Conservation (phyloP, 1,140 invertebrate species). For the Episyrphus balteatus region DNA sequence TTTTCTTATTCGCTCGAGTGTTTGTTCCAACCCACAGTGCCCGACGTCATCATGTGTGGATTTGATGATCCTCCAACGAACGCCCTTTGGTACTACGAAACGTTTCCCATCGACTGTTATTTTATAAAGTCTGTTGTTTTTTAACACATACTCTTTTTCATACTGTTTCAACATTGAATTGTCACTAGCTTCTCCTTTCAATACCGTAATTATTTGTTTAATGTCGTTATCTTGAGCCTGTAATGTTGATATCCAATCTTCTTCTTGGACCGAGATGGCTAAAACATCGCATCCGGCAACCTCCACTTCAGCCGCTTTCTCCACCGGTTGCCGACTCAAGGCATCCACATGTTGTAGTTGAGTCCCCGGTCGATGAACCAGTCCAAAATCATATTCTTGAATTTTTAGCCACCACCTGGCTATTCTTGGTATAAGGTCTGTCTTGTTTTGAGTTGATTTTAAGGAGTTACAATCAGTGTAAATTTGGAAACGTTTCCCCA, state of each 20-base stretch:
- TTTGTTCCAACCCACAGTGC: not conserved
- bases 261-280: not conserved
- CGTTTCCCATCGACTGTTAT: not conserved
- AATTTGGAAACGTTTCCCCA: constrained; percentile 2
- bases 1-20: not conserved
- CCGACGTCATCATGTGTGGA: not conserved
- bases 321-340: constrained; percentile 2
- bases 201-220: not conserved
- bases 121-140: not conserved
- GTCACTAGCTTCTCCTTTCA: not conserved
- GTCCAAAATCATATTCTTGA: constrained; percentile 24
- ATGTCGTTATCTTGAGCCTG: not conserved
- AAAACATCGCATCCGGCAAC: not conserved
- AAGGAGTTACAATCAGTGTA: constrained; percentile 4
- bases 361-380: constrained; percentile 24
- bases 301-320: not conserved
- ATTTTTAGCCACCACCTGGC: constrained; percentile 25
- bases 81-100: not conserved
- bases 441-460: not conserved
- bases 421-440: constrained; percentile 14
- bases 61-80: not conserved
- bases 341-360: constrained; percentile 25
- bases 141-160: not conserved
- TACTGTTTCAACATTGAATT: not conserved
- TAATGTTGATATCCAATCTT: not conserved